Evolutionary conservation across 2,113 vertebrate species (phyloP).

Genomic region (Campylorhamphus procurvoides): DNA sequence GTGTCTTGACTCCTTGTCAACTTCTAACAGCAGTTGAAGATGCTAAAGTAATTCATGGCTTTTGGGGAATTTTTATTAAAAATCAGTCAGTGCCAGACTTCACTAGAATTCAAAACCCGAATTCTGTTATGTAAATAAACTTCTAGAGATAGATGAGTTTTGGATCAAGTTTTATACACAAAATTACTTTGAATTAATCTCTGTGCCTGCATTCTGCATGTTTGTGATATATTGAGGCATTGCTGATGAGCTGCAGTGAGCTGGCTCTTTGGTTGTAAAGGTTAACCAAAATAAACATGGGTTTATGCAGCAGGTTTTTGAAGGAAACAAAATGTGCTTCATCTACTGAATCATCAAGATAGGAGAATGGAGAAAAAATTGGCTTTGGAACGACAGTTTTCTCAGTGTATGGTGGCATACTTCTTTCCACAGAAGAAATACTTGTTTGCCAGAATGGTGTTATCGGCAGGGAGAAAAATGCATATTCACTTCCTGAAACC

Average conservation of each 20-base stretch:
- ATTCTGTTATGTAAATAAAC: neutral
- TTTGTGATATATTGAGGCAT: neutral
- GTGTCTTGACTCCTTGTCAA: neutral
- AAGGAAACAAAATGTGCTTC: neutral
- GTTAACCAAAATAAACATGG: slow-evolving; percentile 27
- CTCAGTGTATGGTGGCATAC: neutral
- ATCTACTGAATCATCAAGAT: neutral
- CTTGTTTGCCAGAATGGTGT: accelerated
- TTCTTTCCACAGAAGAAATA: neutral
- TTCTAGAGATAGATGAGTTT: slow-evolving; percentile 11
- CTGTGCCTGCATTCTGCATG: neutral
- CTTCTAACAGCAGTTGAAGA: neutral
- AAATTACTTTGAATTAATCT: slow-evolving; percentile 31
- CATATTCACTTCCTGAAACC: neutral
- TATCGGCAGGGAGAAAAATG: neutral
- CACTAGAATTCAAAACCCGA: neutral
- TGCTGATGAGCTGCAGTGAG: slow-evolving; percentile 5
- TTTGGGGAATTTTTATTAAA: neutral
- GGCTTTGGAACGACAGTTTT: neutral
- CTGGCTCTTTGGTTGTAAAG: slow-evolving; percentile 35
- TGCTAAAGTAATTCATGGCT: neutral
- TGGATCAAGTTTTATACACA: slow-evolving; percentile 1
- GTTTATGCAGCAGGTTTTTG: neutral
- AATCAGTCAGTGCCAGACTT: neutral
- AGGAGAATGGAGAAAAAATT: neutral